These are phyloP conservation scores for Anarhynchus alexandrinus DNA, from an alignment of 2,113 vertebrate species.

Conservation along the genomic window DNA sequence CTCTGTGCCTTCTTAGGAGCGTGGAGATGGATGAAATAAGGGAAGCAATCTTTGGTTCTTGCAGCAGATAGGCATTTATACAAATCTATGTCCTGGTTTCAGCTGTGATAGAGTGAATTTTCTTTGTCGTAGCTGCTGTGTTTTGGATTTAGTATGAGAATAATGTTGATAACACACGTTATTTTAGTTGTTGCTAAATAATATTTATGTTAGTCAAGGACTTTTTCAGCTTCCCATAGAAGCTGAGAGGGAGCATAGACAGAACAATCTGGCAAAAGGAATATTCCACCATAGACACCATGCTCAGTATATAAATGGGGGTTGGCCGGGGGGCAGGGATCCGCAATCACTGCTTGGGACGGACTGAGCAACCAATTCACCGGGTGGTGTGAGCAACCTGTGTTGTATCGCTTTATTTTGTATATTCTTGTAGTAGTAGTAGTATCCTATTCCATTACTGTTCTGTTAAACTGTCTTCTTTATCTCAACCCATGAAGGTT, in stretches of 20 bases:
- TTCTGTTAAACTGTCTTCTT: background rate
- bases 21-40: background rate
- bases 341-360: background rate
- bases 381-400: background rate
- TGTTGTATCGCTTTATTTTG: background rate
- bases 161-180: background rate
- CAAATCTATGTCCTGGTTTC: background rate
- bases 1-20: background rate
- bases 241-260: background rate
- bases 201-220: background rate
- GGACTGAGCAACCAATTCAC: background rate
- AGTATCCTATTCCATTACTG: background rate
- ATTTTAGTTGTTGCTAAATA: background rate
- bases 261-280: background rate
- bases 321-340: background rate
- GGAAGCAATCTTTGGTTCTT: background rate
- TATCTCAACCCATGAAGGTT: background rate
- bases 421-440: too few species aligned
- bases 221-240: background rate
- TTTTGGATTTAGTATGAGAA: background rate
- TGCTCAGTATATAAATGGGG: background rate
- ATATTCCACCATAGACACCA: background rate
- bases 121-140: background rate
- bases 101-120: background rate
- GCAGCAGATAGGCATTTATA: background rate